phyloP scores from a whole-genome alignment of 2,888 invertebrate genomes.

The Stictocephala bisonia region DNA sequence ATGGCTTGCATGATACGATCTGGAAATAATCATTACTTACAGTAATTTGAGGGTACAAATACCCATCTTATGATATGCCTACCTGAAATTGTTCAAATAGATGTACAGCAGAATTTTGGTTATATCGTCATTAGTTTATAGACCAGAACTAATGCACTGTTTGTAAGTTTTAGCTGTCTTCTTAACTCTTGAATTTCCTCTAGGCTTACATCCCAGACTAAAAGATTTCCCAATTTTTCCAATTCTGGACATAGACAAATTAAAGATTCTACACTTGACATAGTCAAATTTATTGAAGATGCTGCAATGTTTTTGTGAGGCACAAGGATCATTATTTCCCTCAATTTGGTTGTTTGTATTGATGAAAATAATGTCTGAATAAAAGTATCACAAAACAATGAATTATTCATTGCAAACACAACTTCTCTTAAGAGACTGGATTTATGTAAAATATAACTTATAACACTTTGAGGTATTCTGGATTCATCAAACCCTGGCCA shows the following conservation, averaged over 20 bases:
- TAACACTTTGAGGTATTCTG: background rate
- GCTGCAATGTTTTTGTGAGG: conserved; percentile 31
- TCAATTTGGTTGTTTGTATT: background rate
- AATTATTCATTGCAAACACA: conserved; percentile 7
- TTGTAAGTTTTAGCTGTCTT: conserved; percentile 4
- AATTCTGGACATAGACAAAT: conserved; percentile 25
- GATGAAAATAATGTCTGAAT: background rate
- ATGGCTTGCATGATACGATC: no score
- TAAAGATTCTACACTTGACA: conserved; percentile 28
- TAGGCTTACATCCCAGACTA: conserved; percentile 38
- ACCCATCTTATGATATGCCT: no score
- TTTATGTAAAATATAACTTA: conserved; percentile 23
- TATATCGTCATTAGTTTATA: conserved; percentile 38
- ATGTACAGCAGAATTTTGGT: no score
- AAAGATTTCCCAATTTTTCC: conserved; percentile 27
- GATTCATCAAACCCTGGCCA: background rate
- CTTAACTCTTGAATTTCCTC: conserved; percentile 40
- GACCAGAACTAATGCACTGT: conserved; percentile 31
- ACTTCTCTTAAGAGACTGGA: background rate
- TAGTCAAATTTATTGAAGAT: conserved; percentile 34
- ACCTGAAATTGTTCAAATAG: no score
- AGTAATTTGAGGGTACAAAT: no score
- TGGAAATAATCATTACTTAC: no score
- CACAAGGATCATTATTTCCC: conserved; percentile 12
- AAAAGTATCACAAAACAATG: conserved; percentile 2